Conservation (phyloP, 1,140 invertebrate species). For the Sycophila sp. region DNA sequence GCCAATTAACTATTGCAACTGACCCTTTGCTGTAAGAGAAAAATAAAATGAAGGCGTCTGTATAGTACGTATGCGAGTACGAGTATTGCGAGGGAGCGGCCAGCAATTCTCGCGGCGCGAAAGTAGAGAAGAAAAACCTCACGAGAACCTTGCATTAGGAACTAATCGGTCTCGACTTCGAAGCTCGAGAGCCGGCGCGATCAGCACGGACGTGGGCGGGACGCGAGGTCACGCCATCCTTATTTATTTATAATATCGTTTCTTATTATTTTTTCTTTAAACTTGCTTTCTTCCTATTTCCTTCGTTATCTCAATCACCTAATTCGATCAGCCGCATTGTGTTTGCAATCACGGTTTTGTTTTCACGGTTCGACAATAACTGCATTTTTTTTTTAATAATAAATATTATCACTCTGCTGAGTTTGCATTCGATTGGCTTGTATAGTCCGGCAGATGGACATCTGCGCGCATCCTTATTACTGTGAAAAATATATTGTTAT, state of each 20-base stretch:
- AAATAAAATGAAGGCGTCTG: conserved; percentile 20
- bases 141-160: conserved; percentile 39
- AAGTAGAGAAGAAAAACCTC: conserved; percentile 29
- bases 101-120: conserved; percentile 12
- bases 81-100: neutral
- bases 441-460: conserved; percentile 51
- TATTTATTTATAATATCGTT: conserved; percentile 55
- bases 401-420: conserved; percentile 66
- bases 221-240: conserved; percentile 36
- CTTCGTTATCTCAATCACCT: conserved; percentile 22
- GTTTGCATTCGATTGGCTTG: conserved; percentile 63
- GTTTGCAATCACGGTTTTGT: conserved; percentile 63
- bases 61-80: too few relatives aligned
- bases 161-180: conserved; percentile 33
- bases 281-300: conserved; percentile 20
- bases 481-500: conserved; percentile 64
- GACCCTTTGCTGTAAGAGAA: conserved; percentile 11
- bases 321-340: conserved; percentile 63
- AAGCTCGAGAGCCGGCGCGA: conserved; percentile 19
- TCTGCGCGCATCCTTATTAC: conserved; percentile 49
- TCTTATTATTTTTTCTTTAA: conserved; percentile 40
- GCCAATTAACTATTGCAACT: conserved; percentile 31
- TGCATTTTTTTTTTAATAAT: conserved; percentile 56
- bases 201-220: conserved; percentile 23
- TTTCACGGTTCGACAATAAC: conserved; percentile 48